phyloP scores from a whole-genome alignment of 2,113 vertebrate species.

The Azemiops feae region DNA sequence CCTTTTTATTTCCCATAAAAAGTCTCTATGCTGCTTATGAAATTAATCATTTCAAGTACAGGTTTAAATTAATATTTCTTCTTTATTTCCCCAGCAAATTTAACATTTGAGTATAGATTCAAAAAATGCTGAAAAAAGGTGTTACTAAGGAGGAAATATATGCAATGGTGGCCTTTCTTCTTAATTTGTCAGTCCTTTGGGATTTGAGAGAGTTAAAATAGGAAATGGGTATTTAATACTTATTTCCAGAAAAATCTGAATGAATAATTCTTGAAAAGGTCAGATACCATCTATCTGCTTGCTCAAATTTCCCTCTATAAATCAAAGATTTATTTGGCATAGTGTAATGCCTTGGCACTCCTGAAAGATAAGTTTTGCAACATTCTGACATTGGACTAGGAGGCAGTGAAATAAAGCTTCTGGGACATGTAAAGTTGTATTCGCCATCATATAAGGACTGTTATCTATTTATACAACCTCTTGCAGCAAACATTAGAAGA shows the following conservation, averaged over 20 bases:
- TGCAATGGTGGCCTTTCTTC: background rate
- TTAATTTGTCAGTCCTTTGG: background rate
- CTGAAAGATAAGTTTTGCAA: background rate
- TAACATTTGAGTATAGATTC: background rate
- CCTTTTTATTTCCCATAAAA: background rate
- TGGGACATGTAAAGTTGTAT: background rate
- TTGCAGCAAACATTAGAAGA: background rate
- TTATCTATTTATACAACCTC: background rate
- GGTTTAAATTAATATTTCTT: background rate
- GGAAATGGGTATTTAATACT: background rate
- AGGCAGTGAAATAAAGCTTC: background rate
- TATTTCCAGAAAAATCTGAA: background rate
- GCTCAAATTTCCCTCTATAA: background rate
- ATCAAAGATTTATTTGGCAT: background rate
- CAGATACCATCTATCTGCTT: background rate
- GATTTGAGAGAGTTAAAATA: background rate
- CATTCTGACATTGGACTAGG: background rate
- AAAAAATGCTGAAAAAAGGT: background rate
- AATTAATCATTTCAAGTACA: background rate
- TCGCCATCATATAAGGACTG: background rate
- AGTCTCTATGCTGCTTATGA: background rate
- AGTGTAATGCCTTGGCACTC: background rate
- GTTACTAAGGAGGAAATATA: background rate
- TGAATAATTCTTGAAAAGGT: background rate
- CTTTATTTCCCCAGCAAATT: background rate